Evolutionary conservation across 2,797 vertebrate genomes (phyloP).

Genomic region (Chelon labrosus): DNA sequence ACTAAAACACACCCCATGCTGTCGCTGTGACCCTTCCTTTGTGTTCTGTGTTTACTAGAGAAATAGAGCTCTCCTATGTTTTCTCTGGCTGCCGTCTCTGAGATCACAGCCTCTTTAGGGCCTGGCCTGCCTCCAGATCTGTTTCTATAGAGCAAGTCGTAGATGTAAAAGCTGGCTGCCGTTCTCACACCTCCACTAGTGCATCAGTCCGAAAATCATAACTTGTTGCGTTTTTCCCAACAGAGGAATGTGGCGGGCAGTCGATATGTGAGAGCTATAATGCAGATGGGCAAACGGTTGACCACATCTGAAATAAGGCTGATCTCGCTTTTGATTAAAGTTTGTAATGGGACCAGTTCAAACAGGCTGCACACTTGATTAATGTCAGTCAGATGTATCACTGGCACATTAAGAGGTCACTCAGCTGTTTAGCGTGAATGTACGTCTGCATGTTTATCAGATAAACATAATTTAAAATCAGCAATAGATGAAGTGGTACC

Average conservation of each 20-base stretch:
- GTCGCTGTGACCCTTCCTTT: conserved; percentile 72
- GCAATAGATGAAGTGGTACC: neutral
- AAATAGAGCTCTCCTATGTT: conserved; percentile 59
- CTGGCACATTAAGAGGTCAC: conserved; percentile 23
- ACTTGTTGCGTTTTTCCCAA: conserved; percentile 47
- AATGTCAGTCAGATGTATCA: conserved; percentile 13
- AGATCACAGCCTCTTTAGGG: conserved; percentile 67
- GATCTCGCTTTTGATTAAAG: conserved; percentile 25
- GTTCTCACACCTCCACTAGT: conserved; percentile 22
- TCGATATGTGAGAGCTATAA: conserved; percentile 35
- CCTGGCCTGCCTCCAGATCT: conserved; percentile 61
- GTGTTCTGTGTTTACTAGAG: conserved; percentile 60
- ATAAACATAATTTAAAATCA: neutral
- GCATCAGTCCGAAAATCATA: conserved; percentile 41
- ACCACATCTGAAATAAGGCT: conserved; percentile 27
- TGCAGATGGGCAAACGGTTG: conserved; percentile 31
- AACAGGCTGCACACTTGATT: conserved; percentile 13
- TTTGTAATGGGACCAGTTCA: conserved; percentile 9
- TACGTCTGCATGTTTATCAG: neutral
- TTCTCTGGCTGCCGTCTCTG: conserved; percentile 58
- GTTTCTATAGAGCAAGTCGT: conserved; percentile 44
- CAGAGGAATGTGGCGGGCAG: conserved; percentile 35
- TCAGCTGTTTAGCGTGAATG: conserved; percentile 3
- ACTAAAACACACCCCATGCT: conserved; percentile 78
- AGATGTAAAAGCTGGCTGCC: conserved; percentile 49